Evolutionary conservation across 2,888 invertebrate genomes (phyloP), one percentile per base, ranked within the genome.

Genomic region (Dasysyrphus albostriatus): DNA sequence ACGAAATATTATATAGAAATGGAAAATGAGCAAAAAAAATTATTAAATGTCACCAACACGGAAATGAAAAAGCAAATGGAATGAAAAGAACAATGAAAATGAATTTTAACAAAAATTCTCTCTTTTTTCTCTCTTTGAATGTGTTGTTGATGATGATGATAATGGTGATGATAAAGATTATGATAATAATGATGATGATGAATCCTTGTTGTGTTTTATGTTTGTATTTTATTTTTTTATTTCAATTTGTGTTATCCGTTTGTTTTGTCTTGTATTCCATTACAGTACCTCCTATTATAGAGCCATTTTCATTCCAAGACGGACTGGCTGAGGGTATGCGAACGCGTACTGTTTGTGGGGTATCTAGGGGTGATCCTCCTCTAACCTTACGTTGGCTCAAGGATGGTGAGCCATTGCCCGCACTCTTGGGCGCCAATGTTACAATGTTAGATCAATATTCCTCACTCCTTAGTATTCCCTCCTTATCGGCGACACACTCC

Each of bases 261-360:
- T 79, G 84, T 85, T 82, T 90, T 78, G 87, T 87, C 83, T 87
- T 88, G 88, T 83, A 89, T 84, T 89, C 80, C 88, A 89, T 94
- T 94, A 92, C 95, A 96, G 96, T 96, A 94, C 96, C 96, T 93
- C 96, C 96, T 94, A 95, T 95, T 94, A 96, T 96, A 95, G 96
- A 96, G 94, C 96, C 96, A 94, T 96, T 96, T 95, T 95, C 94
- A 94, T 96, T 96, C 94, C 95, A 96, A 95, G 96, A 96, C 94
- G 96, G 96, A 93, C 95, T 96, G 92, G 95, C 95, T 92, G 96
- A 96, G 94, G 96, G 96, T 93, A 96, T 96, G 95, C 95, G 96
- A 93, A 96, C 96, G 90, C 95, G 96, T 93, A 95, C 96, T 92
- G 95, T 96, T 92, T 96, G 96, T 94, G 96, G 96, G 92, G 96